Conservation (phyloP, 2,797 vertebrate genomes). For the Propithecus deckenii region DNA sequence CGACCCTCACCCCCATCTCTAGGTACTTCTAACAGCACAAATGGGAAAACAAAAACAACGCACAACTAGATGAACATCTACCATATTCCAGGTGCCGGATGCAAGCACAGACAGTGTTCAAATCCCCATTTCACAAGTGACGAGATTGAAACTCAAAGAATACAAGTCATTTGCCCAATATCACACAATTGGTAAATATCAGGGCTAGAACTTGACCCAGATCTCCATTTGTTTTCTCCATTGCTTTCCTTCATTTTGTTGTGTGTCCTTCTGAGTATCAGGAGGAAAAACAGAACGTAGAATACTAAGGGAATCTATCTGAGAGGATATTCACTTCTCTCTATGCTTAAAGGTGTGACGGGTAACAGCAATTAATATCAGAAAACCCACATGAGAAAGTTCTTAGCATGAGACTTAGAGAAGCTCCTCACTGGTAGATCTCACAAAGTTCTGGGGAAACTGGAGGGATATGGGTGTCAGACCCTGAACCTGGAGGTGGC, state of each 20-base stretch:
- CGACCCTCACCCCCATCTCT: fast-evolving
- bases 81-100: not conserved
- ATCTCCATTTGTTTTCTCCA: not conserved
- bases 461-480: not conserved
- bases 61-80: not conserved
- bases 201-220: not conserved
- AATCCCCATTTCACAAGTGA: not conserved
- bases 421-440: not conserved
- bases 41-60: not conserved
- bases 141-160: not conserved
- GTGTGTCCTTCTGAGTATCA: not conserved
- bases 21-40: not conserved
- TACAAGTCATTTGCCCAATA: not conserved
- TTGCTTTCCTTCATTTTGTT: not conserved
- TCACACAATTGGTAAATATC: not conserved
- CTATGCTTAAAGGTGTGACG: not conserved
- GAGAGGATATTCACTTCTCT: not conserved
- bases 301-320: not conserved
- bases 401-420: not conserved
- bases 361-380: not conserved
- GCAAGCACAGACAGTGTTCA: not conserved
- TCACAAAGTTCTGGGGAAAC: not conserved
- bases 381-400: not conserved
- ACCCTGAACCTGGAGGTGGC: not conserved
- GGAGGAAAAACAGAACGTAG: not conserved